Conservation (phyloP, 2,888 invertebrate genomes). For the Drosophila cognata region DNA sequence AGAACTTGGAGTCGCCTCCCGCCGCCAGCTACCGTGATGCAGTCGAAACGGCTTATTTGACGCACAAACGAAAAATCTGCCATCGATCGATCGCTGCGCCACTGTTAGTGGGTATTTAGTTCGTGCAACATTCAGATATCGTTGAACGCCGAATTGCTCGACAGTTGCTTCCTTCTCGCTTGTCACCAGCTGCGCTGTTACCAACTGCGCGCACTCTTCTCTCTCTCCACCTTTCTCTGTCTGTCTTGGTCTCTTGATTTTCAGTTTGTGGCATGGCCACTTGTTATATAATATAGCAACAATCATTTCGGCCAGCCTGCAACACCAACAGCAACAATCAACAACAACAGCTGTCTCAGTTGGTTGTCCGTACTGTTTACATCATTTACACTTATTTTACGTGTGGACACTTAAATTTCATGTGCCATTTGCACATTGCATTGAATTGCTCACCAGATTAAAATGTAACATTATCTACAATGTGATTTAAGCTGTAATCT, state of each 20-base stretch:
- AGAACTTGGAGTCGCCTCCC: constrained; percentile 41
- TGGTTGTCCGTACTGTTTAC: constrained; percentile 45
- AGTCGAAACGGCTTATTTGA: constrained; percentile 55
- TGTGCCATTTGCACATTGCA: background rate
- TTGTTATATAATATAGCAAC: constrained; percentile 76
- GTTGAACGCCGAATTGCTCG: constrained; percentile 39
- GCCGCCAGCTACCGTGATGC: constrained; percentile 40
- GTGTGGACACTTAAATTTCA: constrained; percentile 15
- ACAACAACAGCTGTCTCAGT: constrained; percentile 71
- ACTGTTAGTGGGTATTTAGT: constrained; percentile 75
- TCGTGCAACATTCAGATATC: constrained; percentile 65
- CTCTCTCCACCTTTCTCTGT: constrained; percentile 19
- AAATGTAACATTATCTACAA: background rate
- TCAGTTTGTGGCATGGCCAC: constrained; percentile 80
- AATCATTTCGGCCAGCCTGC: constrained; percentile 80
- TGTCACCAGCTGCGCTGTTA: constrained; percentile 50
- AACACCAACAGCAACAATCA: constrained; percentile 53
- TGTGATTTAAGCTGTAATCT: background rate
- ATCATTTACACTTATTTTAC: constrained; percentile 66
- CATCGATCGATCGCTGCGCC: constrained; percentile 13
- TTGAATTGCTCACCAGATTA: background rate
- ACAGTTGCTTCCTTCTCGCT: constrained; percentile 72
- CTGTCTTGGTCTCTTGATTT: constrained; percentile 41
- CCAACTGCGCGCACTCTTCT: constrained; percentile 27
- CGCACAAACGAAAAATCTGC: constrained; percentile 15